These are phyloP conservation scores for Cyclopterus lumpus DNA, from an alignment of 2,797 vertebrate species.

Conservation along the genomic window DNA sequence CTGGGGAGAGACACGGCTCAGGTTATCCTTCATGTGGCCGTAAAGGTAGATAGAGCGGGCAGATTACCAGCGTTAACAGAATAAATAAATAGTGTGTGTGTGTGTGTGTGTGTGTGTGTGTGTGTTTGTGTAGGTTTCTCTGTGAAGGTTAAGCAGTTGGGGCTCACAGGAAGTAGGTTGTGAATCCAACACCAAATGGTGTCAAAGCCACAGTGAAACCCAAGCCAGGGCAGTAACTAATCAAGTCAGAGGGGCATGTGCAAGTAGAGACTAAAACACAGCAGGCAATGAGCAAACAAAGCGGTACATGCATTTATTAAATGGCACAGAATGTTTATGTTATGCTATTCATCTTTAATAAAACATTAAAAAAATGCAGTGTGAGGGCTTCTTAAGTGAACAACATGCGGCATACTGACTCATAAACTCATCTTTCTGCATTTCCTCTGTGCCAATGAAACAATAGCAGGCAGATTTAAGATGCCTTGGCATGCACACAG, in stretches of 20 bases:
- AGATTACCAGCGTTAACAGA: conserved; percentile 2
- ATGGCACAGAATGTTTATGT: neutral
- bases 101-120: conserved; percentile 5
- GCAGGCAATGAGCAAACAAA: conserved; percentile 11
- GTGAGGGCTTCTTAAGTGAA: neutral
- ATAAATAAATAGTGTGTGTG: neutral
- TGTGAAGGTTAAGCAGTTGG: conserved; percentile 16
- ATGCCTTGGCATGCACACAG: conserved; percentile 14
- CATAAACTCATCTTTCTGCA: neutral
- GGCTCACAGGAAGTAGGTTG: neutral
- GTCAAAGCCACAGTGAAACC: conserved; percentile 53
- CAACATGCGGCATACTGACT: neutral
- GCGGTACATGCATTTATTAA: conserved; percentile 6
- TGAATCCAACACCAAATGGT: conserved; percentile 44
- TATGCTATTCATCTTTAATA: too few species aligned
- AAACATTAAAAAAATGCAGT: neutral
- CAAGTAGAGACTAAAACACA: conserved; percentile 5
- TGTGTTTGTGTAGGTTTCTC: conserved; percentile 1
- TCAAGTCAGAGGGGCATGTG: conserved; percentile 17
- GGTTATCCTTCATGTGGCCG: conserved; percentile 29
- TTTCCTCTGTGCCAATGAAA: conserved; percentile 5
- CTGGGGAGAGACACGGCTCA: conserved; percentile 31
- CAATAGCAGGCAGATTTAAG: conserved; percentile 4
- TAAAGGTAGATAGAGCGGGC: conserved; percentile 3
- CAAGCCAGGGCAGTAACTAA: conserved; percentile 43